phyloP scores from a whole-genome alignment of 2,113 vertebrate genomes.

The Camelus dromedarius region DNA sequence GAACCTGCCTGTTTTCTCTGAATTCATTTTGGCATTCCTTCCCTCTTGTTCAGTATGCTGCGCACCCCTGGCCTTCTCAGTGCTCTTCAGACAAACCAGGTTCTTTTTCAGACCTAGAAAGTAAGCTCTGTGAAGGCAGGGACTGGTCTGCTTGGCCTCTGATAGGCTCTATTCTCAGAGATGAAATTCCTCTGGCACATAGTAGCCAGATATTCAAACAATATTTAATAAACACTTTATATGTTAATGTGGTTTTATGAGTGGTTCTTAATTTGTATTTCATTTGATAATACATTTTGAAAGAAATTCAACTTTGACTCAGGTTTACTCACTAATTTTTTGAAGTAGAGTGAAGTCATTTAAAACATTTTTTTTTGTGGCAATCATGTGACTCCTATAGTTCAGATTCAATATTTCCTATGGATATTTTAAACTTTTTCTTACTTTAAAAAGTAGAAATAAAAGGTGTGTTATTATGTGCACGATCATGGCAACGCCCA shows the following conservation, averaged over 20 bases:
- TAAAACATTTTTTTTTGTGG: not conserved
- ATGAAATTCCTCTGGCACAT: not conserved
- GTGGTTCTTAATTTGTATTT: not conserved
- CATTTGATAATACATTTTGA: not conserved
- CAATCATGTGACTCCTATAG: not conserved
- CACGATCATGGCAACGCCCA: not conserved
- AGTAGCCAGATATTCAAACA: not conserved
- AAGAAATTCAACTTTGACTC: not conserved
- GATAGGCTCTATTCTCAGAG: not conserved
- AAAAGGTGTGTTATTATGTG: not conserved
- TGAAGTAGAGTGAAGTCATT: not conserved
- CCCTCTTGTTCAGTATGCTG: not conserved
- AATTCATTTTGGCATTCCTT: not conserved
- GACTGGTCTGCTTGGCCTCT: not conserved
- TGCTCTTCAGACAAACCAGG: not conserved
- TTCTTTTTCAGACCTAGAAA: not conserved
- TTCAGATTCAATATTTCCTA: not conserved
- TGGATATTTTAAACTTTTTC: not conserved
- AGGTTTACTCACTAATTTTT: not conserved
- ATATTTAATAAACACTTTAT: not conserved
- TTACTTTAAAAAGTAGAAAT: not conserved
- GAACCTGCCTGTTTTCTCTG: not conserved
- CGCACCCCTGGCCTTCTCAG: not conserved
- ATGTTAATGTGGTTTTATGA: not conserved
- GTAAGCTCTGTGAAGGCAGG: not conserved